phyloP scores from a whole-genome alignment of 2,113 vertebrate species.

The Anser brachyrhynchus region DNA sequence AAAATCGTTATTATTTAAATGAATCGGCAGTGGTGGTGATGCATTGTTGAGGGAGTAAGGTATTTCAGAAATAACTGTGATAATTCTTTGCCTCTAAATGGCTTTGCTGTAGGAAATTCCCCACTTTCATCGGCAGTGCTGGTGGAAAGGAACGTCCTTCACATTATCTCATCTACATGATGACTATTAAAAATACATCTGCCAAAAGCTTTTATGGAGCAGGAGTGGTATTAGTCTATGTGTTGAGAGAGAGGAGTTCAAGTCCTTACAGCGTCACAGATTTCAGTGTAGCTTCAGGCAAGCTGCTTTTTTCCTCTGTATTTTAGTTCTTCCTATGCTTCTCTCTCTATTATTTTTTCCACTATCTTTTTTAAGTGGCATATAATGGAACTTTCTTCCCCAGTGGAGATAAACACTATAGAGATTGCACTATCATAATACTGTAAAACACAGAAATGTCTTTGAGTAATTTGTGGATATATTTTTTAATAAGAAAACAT shows the following conservation, averaged over 20 bases:
- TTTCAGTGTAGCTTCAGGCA: background rate
- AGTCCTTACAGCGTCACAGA: background rate
- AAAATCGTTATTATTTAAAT: background rate
- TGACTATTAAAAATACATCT: slow-evolving; percentile 9
- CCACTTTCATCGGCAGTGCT: background rate
- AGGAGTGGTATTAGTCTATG: background rate
- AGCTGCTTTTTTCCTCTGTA: background rate
- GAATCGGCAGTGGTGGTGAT: background rate
- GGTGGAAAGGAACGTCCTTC: background rate
- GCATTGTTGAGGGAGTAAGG: background rate
- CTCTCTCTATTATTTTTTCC: background rate
- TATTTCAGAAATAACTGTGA: background rate
- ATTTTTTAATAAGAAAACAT: background rate
- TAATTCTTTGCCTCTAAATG: background rate
- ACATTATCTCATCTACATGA: background rate
- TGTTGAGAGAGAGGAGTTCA: background rate
- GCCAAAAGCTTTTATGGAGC: background rate
- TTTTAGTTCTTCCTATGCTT: background rate
- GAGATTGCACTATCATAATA: background rate
- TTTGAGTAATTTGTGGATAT: background rate
- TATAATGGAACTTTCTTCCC: background rate
- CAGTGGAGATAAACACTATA: background rate
- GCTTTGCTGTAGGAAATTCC: background rate
- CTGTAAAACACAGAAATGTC: background rate
- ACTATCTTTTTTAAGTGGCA: background rate